Percentiles rank a stretch among this genome's conserved stretches.
Evolutionary conservation across 2,113 vertebrate species (phyloP).

Genomic region (Lucifuga dentata): DNA sequence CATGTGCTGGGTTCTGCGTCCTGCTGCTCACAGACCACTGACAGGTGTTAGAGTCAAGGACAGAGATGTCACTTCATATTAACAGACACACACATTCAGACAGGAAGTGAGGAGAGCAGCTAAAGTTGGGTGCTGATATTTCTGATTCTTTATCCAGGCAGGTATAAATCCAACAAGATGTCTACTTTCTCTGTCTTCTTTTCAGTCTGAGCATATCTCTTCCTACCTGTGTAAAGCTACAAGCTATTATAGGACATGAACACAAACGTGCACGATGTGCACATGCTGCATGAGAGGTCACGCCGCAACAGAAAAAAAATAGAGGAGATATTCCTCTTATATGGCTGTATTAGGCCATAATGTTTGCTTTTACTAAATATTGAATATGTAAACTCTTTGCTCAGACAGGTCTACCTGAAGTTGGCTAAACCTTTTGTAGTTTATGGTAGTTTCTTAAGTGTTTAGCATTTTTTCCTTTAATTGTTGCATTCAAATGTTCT

Average conservation of each 20-base stretch:
- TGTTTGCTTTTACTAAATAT: too few species aligned
- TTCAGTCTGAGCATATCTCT: conserved; percentile 40
- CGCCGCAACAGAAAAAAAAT: conserved; percentile 3
- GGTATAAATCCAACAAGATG: conserved; percentile 77
- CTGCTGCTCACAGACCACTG: conserved; percentile 75
- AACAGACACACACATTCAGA: conserved; percentile 78
- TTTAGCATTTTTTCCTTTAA: too few species aligned
- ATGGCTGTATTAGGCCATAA: too few species aligned
- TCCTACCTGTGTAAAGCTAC: conserved; percentile 64
- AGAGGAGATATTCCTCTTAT: too few species aligned
- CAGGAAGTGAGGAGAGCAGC: conserved; percentile 55
- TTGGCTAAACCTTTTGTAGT: too few species aligned
- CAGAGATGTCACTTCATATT: conserved; percentile 78
- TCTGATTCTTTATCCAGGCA: conserved; percentile 70
- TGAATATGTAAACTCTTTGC: too few species aligned
- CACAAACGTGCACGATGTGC: conserved; percentile 60
- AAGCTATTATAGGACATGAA: conserved; percentile 76
- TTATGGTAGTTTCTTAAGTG: too few species aligned
- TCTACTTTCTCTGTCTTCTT: conserved; percentile 80
- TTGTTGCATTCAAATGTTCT: too few species aligned
- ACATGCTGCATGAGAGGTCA: conserved; percentile 7
- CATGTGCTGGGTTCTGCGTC: conserved; percentile 49
- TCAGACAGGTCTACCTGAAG: too few species aligned
- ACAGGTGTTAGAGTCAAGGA: conserved; percentile 80
- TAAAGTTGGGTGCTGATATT: conserved; percentile 72